Base-by-base conservation (phyloP, 2,113 vertebrate species). In the Gavia stellata region DNA sequence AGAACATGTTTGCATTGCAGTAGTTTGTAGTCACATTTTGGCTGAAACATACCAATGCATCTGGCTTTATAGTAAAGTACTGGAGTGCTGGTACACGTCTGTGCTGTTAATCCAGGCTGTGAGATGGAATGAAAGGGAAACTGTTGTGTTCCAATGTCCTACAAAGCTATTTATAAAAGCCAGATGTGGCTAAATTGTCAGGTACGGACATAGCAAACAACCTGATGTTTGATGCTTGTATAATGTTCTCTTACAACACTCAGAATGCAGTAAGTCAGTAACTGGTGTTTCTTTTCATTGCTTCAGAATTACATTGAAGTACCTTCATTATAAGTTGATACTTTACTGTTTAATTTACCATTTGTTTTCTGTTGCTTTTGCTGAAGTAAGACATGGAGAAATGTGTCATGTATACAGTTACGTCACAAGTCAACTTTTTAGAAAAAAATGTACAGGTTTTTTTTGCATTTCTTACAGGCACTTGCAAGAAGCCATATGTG, bases 401-500 rank as follows among this genome's bases (percentile, higher is more conserved):
- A 9, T 1, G 1, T 63, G 16, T 44, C 66, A 29, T 6, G 3
- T 47, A 21, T 42, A 44, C 14, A 45, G 36, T 19, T 40, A 86
- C n/a, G 8, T 61, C n/a, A 61, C 9, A 45, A 33, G n/a, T 36
- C 52, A 5, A 21, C 16, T 78, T 50, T 55, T 75, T 29, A 65
- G n/a, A 21, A 36, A 56, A 83, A 68, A 40, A 70, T 6, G 8
- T 14, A 9, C 12, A 2, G 7, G 38, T n/a, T 14, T 33, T 34
- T 36, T 38, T 45, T 36, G 12, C 14, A 0, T 96, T 96, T 97
- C 21, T 93, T 86, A 65, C 92, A 99, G 99, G 97, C 75, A 97
- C 97, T 14, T 99, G 79, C 93, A 97, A 72, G 97, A 99, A 99
- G 92, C 99, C 99, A 0, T 99, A 99, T 82, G 97, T 99, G 59